Base-by-base conservation (phyloP, 2,113 vertebrate species). In the Pao palembangensis region DNA sequence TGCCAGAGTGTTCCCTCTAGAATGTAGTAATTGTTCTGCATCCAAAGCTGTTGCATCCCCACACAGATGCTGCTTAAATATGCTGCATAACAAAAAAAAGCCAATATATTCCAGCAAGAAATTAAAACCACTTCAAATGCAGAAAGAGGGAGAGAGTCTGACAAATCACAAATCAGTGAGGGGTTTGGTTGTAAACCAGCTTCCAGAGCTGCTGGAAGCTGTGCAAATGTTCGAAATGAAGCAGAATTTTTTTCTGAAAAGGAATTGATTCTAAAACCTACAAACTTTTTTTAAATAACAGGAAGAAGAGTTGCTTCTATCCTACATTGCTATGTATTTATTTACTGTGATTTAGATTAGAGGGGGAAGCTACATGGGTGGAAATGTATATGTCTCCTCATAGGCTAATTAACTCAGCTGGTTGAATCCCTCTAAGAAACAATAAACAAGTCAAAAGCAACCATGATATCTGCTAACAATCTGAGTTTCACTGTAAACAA, bases 11-110 rank as follows among this genome's bases (percentile, higher is more conserved):
- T 43, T 67, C 52, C 49, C 66, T 47, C 18, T 13, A 42, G 68
- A 82, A 80, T 72, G 74, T 68, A 61, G 67, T 80, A 75, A 71
- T 85, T 75, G 70, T 79, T 72, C 66, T 51, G 63, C 53, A 34
- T 47, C 65, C 41, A 67, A 65, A 60, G 69, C 63, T 61, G 54
- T 41, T 60, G 81, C 64, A 52, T 69, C 17, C 23, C 53, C 54
- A 41, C 55, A 78, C 58, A 68, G 59, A 78, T 73, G 71, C 71
- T 63, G 59, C 49, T 53, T 48, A 78, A 81, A 66, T 43, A 57
- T 64, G 50, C 42, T 55, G 60, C 51, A 55, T 49, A 58, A 55
- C 55, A 60, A 69, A 15, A 38, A 60, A 65, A 38, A 73, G 67
- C 47, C 64, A 55, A 79, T 71, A 31, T 47, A 12, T 16, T 43